phyloP scores from a whole-genome alignment of 2,797 vertebrate species.

The Cuniculus paca region DNA sequence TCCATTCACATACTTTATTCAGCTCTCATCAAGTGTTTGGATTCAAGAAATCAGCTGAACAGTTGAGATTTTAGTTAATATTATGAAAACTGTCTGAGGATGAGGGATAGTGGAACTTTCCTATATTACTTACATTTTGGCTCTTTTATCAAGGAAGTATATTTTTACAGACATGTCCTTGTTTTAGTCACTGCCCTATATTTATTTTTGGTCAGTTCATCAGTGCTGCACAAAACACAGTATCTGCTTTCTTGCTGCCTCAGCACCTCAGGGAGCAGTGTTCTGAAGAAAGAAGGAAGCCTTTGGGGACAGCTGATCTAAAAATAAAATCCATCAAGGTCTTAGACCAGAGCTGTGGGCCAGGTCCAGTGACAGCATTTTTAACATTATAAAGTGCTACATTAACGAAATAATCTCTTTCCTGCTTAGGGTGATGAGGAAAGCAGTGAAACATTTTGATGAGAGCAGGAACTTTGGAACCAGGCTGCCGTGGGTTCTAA shows the following conservation, averaged over 20 bases:
- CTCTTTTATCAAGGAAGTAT: conserved; percentile 55
- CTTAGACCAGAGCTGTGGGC: neutral
- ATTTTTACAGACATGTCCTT: conserved; percentile 59
- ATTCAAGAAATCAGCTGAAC: conserved; percentile 44
- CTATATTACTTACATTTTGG: neutral
- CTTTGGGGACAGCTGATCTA: conserved; percentile 65
- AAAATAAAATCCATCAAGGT: conserved; percentile 75
- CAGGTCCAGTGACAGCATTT: conserved; percentile 35
- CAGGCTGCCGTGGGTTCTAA: neutral
- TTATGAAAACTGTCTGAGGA: conserved; percentile 53
- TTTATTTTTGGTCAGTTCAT: conserved; percentile 57
- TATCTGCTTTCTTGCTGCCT: conserved; percentile 45
- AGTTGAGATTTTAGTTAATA: conserved; percentile 56
- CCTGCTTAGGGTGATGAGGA: neutral
- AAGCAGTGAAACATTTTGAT: neutral
- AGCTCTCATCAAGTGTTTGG: conserved; percentile 9
- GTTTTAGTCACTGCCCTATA: conserved; percentile 66
- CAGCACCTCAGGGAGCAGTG: conserved; percentile 43
- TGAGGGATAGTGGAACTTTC: conserved; percentile 45
- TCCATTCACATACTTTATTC: conserved; percentile 1
- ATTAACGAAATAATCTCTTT: conserved; percentile 22
- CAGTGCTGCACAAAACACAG: conserved; percentile 46
- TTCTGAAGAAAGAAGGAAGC: conserved; percentile 67
- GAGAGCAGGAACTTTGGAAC: neutral
- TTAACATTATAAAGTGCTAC: neutral